These are phyloP conservation scores for Nomada ruficornis DNA, from an alignment of 2,888 invertebrate species.

Conservation along the genomic window DNA sequence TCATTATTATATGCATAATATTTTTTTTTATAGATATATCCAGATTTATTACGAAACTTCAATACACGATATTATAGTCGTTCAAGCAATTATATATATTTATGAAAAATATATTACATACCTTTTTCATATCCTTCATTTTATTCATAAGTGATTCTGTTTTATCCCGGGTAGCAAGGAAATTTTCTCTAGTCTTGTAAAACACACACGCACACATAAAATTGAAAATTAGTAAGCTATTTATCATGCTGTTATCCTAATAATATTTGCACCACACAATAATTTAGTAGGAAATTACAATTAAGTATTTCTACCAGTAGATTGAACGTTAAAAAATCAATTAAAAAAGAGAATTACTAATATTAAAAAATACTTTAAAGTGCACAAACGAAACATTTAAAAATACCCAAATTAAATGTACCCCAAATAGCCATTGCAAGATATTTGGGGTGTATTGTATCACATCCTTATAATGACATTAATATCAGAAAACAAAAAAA, in stretches of 20 bases:
- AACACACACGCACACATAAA: constrained; percentile 77
- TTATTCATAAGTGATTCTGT: constrained; percentile 97
- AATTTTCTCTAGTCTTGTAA: constrained; percentile 94
- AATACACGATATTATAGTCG: not conserved
- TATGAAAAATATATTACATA: constrained; percentile 82
- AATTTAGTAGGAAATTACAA: constrained; percentile 58
- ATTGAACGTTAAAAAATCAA: constrained; percentile 52
- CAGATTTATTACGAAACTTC: too few relatives aligned
- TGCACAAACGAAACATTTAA: constrained; percentile 45
- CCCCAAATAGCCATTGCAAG: constrained; percentile 30
- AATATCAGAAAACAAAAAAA: constrained; percentile 28
- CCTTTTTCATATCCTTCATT: constrained; percentile 97
- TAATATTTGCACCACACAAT: constrained; percentile 58
- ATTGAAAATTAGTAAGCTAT: constrained; percentile 74
- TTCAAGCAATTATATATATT: not conserved
- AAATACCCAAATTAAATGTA: constrained; percentile 46
- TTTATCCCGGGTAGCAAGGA: constrained; percentile 95
- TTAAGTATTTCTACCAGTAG: constrained; percentile 53
- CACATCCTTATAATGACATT: constrained; percentile 47
- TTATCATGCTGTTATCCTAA: constrained; percentile 76
- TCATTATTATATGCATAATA: not conserved
- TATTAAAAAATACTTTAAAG: constrained; percentile 51
- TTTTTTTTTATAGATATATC: too few relatives aligned
- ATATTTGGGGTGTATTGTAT: constrained; percentile 42
- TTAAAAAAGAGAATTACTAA: constrained; percentile 47